phyloP scores from a whole-genome alignment of 2,113 vertebrate genomes.

The Oxyura jamaicensis region DNA sequence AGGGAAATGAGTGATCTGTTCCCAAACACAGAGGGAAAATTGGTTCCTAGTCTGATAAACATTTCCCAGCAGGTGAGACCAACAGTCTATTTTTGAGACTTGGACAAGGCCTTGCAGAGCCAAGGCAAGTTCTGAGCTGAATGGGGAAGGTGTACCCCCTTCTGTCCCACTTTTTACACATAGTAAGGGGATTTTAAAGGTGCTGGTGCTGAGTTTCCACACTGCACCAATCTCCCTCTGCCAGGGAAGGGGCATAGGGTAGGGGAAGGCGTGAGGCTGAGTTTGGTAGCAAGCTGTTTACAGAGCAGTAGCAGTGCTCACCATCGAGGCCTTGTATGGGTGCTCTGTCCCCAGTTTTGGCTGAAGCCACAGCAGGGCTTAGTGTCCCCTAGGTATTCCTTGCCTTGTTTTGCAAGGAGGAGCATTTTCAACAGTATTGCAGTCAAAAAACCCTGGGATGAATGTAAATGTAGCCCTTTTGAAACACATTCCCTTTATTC shows the following conservation, averaged over 20 bases:
- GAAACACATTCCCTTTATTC: neutral
- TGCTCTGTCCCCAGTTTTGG: neutral
- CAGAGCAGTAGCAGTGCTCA: neutral
- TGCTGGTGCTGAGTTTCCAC: neutral
- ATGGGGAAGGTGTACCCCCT: neutral
- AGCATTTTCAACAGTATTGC: neutral
- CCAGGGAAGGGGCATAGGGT: no score
- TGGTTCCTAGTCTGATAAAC: neutral
- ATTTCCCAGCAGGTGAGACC: neutral
- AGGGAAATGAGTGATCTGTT: neutral
- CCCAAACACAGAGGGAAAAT: neutral
- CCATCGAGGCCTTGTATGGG: neutral
- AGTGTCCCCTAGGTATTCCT: neutral
- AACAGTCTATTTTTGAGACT: neutral
- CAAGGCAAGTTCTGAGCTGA: neutral
- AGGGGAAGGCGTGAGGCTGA: neutral
- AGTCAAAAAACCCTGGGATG: neutral
- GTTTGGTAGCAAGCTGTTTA: neutral
- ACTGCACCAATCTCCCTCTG: neutral
- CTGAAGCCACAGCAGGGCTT: neutral
- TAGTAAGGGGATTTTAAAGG: neutral
- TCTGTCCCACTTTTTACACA: neutral
- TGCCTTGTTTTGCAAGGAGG: neutral
- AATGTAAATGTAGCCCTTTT: neutral
- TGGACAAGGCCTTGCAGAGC: neutral